A percentile compares a stretch with the other conserved stretches of the same genome.
Conservation (phyloP, 1,140 invertebrate genomes). For the Acyrthosiphon pisum region DNA sequence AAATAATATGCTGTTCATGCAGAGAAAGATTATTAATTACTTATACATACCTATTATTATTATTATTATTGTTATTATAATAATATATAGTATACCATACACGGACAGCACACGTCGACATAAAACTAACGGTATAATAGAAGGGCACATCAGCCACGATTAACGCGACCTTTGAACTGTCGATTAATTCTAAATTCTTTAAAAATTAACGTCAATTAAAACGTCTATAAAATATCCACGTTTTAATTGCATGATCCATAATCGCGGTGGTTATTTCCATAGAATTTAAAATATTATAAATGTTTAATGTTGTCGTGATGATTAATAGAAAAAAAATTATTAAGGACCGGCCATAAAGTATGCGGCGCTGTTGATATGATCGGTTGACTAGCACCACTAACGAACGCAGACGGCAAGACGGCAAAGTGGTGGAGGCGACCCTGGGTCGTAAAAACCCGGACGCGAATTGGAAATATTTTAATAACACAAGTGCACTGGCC, state of each 20-base stretch:
- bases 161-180: slow-evolving; percentile 26
- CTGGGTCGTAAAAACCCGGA: neutral
- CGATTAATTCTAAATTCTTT: slow-evolving; percentile 24
- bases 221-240: neutral
- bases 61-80: neutral
- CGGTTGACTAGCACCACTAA: neutral
- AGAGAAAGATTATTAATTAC: neutral
- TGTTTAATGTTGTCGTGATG: neutral
- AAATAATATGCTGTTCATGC: neutral
- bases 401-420: neutral
- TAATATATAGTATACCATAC: neutral
- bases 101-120: neutral
- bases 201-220: slow-evolving; percentile 43
- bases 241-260: neutral
- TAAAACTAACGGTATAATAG: neutral
- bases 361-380: neutral
- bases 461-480: neutral
- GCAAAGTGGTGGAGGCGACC: neutral
- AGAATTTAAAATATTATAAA: neutral
- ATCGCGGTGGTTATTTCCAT: neutral
- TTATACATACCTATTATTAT: neutral
- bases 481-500: neutral
- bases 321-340: neutral
- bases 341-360: neutral
- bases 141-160: neutral